Percentiles rank a stretch among this genome's conserved stretches.
Evolutionary conservation across 2,888 invertebrate species (phyloP).

Genomic region (Dorcus hopei): DNA sequence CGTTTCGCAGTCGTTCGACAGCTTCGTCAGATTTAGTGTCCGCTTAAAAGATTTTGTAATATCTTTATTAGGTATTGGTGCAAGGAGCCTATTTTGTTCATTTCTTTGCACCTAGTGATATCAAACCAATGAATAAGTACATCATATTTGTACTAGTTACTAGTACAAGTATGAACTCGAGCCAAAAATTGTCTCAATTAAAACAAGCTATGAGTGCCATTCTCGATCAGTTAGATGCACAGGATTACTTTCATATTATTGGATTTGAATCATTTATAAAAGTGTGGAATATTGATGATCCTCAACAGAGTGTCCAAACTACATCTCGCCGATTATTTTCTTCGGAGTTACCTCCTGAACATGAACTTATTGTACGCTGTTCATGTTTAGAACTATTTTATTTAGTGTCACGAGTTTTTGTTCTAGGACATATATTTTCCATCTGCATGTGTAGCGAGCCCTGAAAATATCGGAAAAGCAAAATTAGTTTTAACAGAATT

Average conservation of each 20-base stretch:
- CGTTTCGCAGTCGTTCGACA: no score
- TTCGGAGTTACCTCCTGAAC: no score
- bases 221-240: constrained; percentile 58
- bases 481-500: constrained; percentile 57
- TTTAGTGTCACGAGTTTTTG: no score
- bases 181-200: constrained; percentile 62
- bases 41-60: no score
- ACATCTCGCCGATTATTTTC: no score
- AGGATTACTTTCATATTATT: constrained; percentile 67
- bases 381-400: neutral
- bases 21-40: no score
- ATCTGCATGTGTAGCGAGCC: constrained; percentile 54
- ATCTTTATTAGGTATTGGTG: constrained; percentile 52
- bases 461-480: constrained; percentile 58
- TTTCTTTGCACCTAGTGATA: constrained; percentile 64
- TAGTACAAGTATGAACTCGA: constrained; percentile 68
- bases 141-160: constrained; percentile 74
- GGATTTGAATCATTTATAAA: constrained; percentile 58
- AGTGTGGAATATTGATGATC: constrained; percentile 51
- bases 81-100: constrained; percentile 74
- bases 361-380: neutral
- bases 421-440: constrained; percentile 33
- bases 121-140: constrained; percentile 61
- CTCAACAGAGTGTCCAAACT: neutral
- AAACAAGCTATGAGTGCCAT: constrained; percentile 67